Base-by-base conservation (phyloP, 1,140 invertebrate genomes). In the Drosophila carrolli region DNA sequence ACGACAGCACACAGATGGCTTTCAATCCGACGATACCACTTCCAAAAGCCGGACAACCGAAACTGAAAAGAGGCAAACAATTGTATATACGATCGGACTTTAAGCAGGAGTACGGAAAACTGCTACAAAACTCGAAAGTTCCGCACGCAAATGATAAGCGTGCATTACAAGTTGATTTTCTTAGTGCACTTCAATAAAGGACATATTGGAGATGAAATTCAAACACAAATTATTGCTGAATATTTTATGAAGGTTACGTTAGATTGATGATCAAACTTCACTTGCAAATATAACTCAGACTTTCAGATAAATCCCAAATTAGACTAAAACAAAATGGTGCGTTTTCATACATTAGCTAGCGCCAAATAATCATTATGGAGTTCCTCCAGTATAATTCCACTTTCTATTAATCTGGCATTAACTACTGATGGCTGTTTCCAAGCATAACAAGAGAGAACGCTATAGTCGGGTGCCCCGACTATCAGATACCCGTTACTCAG, bases 1-100 rank as follows among this genome's bases (percentile, higher is more conserved):
- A 94, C 91, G 94, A 95, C 89, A 94, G 95, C 60, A 94, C 94
- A 0, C 92, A 94, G 82, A 95, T 96, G 93, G 93, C 93, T 4
- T 96, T 96, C 70, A 95, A 95, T 88, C 95, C 95, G 0, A 73
- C 94, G 0, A 93, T 96, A 41, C 93, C 94, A 3, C 85, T 94
- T 10, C 94, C 91, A 0, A 91, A 79, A 48, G 59, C 82, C 4
- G 40, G 78, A 2, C 78, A 92, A 44, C 81, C 86, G 7, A 92
- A 92, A 48, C 27, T 91, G 1, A 92, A 91, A 37, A 82, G 76
- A 19, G 91, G 91, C 16, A 81, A 48, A 35, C 61, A 78, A 13
- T 58, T 79, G 41, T 92, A 58, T 61, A 37, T 91, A 9, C 78
- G 82, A 0, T 44, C 67, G 5, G 75, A 86, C 14, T 92, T 92